phyloP scores from a whole-genome alignment of 2,797 vertebrate genomes.

The Uromys caudimaculatus region DNA sequence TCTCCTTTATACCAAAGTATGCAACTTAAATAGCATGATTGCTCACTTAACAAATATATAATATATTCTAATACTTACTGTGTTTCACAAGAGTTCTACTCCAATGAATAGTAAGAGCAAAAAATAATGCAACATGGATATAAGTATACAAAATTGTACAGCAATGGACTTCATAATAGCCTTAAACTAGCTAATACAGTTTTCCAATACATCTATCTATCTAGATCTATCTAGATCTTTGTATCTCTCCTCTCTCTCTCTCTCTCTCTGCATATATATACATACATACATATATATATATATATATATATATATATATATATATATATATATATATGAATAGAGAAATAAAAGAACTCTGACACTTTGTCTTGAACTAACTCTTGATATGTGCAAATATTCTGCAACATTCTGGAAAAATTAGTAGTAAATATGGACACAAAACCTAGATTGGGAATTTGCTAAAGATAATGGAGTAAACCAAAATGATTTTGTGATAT shows the following conservation, averaged over 20 bases:
- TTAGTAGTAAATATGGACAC: neutral
- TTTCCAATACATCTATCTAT: no score
- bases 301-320: no score
- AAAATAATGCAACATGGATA: neutral
- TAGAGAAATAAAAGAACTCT: neutral
- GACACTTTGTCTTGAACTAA: neutral
- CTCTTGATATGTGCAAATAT: neutral
- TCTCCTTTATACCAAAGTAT: neutral
- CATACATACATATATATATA: no score
- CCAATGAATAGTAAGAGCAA: neutral
- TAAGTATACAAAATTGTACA: neutral
- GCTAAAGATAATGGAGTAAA: neutral
- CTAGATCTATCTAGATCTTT: no score
- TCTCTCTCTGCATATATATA: no score
- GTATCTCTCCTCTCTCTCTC: no score
- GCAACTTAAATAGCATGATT: neutral
- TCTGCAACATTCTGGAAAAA: neutral
- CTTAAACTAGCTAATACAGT: neutral
- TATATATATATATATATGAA: no score
- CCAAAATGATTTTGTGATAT: neutral
- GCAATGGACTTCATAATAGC: neutral
- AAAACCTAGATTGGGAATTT: neutral
- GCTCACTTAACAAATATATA: slow-evolving; percentile 8
- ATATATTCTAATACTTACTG: neutral
- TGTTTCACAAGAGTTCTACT: neutral